These are phyloP conservation scores for Notarius lentiginosus DNA, from an alignment of 2,113 vertebrate genomes.

Conservation along the genomic window DNA sequence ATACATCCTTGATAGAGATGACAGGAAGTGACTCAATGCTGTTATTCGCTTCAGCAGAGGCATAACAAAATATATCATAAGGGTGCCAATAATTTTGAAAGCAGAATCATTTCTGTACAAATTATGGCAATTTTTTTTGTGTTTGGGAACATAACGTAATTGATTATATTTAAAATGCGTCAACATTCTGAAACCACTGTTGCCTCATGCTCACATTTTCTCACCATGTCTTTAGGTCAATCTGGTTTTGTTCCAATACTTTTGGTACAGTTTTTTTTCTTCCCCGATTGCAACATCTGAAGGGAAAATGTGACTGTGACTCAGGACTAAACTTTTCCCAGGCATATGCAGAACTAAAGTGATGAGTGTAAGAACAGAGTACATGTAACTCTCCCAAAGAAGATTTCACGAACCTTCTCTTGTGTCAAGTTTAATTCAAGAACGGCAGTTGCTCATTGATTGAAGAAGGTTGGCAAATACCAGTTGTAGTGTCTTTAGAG, in stretches of 20 bases:
- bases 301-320: not conserved
- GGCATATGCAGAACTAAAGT: not conserved
- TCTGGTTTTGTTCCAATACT: not conserved
- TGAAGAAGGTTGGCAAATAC: not conserved
- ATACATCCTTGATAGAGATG: not conserved
- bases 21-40: not conserved
- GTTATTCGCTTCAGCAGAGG: too few species aligned
- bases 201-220: not conserved
- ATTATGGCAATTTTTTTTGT: not conserved
- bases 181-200: not conserved
- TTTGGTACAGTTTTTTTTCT: not conserved
- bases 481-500: not conserved
- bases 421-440: too few species aligned
- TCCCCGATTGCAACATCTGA: slow-evolving; percentile 22
- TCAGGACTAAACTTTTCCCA: not conserved
- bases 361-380: not conserved
- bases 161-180: not conserved
- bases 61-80: not conserved
- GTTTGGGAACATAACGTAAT: not conserved
- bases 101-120: not conserved
- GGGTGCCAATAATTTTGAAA: not conserved
- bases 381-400: not conserved
- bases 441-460: not conserved
- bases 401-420: not conserved
- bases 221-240: not conserved